Conservation (phyloP, 2,888 invertebrate genomes). For the Bombyx huttoni region DNA sequence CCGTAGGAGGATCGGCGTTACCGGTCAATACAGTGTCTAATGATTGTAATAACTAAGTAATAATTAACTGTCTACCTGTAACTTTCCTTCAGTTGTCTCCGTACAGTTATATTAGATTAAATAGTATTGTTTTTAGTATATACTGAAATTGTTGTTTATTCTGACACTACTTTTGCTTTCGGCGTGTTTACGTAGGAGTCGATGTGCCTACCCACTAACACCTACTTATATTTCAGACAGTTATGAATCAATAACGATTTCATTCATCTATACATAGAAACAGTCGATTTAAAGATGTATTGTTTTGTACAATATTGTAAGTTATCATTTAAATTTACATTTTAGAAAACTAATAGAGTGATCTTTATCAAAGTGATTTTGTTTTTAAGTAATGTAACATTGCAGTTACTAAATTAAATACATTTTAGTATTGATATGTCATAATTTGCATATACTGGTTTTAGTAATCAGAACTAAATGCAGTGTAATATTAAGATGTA, state of each 20-base stretch:
- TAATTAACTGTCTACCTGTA: conserved; percentile 28
- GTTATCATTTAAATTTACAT: not conserved
- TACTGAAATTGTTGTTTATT: not conserved
- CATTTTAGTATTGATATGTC: no score
- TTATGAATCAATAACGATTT: not conserved
- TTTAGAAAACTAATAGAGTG: not conserved
- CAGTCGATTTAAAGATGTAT: conserved; percentile 2
- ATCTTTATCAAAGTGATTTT: no score
- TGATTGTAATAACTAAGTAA: conserved; percentile 27
- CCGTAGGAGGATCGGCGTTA: conserved; percentile 39
- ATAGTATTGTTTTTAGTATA: not conserved
- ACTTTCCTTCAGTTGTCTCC: conserved; percentile 33
- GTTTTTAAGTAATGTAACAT: no score
- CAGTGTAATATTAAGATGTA: no score
- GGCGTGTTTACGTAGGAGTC: conserved; percentile 11
- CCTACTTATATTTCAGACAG: conserved; percentile 5
- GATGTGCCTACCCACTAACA: conserved; percentile 7
- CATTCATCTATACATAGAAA: conserved; percentile 1
- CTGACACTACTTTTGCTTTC: not conserved
- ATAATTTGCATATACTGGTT: no score
- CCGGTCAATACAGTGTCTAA: conserved; percentile 54
- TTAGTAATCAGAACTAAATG: no score
- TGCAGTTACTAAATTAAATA: no score
- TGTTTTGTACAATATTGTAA: conserved; percentile 2
- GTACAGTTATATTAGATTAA: conserved; percentile 2